phyloP scores from a whole-genome alignment of 1,140 invertebrate genomes.

The Drosophila bocqueti region DNA sequence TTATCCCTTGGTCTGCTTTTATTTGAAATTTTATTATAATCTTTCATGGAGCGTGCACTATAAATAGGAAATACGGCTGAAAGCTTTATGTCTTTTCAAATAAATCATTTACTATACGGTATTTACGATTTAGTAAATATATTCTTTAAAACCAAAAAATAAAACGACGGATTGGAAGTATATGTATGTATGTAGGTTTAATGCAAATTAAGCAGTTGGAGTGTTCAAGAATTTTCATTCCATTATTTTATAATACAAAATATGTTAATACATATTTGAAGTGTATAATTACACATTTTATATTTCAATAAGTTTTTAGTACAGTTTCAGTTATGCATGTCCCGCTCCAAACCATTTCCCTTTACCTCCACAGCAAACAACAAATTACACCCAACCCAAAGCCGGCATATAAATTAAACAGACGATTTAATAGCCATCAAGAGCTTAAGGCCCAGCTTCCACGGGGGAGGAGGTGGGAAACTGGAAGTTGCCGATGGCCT shows the following conservation, averaged over 20 bases:
- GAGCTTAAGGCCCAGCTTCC: neutral
- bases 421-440: constrained; percentile 6
- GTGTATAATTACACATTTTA: no score
- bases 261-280: no score
- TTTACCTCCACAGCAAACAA: neutral
- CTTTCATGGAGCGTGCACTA: neutral
- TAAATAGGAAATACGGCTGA: neutral
- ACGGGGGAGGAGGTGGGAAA: constrained; percentile 47
- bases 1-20: neutral
- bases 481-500: constrained; percentile 68
- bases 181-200: no score
- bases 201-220: no score
- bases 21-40: neutral
- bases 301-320: no score
- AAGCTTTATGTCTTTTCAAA: neutral
- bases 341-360: neutral
- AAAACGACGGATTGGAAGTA: neutral
- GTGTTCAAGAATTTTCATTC: no score
- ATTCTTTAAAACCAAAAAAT: neutral
- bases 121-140: neutral
- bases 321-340: neutral
- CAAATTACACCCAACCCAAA: constrained; percentile 2
- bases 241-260: no score
- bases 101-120: neutral
- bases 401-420: constrained; percentile 9